These are phyloP conservation scores for Brachyhypopomus occidentalis DNA, from an alignment of 2,113 vertebrate genomes.

Conservation along the genomic window DNA sequence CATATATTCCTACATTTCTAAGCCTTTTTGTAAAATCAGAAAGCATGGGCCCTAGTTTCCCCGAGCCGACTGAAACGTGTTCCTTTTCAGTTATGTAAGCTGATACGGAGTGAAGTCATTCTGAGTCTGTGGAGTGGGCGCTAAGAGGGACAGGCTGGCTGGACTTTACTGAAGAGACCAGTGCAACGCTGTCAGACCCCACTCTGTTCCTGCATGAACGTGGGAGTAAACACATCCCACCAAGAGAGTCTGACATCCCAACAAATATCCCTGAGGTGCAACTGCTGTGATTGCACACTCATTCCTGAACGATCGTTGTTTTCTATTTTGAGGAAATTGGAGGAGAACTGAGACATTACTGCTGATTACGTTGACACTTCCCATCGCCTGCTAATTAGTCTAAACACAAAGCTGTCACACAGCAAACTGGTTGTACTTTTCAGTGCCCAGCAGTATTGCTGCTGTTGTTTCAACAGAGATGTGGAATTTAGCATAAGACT, in stretches of 20 bases:
- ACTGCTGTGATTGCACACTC: not conserved
- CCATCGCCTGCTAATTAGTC: slow-evolving; percentile 4
- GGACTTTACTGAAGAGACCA: not conserved
- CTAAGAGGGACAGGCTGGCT: not conserved
- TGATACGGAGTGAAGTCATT: slow-evolving; percentile 15
- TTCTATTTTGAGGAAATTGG: slow-evolving; percentile 7
- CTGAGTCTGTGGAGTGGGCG: not conserved
- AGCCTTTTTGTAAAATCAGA: slow-evolving; percentile 41
- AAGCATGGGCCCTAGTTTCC: slow-evolving; percentile 23
- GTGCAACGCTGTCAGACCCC: not conserved
- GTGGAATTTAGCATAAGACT: not conserved
- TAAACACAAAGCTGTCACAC: slow-evolving; percentile 19
- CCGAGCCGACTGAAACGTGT: slow-evolving; percentile 33
- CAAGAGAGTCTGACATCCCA: slow-evolving; percentile 11
- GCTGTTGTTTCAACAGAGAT: not conserved
- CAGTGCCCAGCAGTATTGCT: not conserved
- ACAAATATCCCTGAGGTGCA: not conserved
- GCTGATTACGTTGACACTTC: not conserved
- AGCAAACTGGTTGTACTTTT: not conserved
- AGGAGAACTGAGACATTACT: slow-evolving; percentile 18
- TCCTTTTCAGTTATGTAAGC: slow-evolving; percentile 26
- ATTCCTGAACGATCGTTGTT: slow-evolving; percentile 11
- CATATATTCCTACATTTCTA: slow-evolving; percentile 34
- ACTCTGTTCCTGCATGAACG: slow-evolving; percentile 10
- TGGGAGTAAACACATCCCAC: slow-evolving; percentile 4